Evolutionary conservation across 2,113 vertebrate genomes (phyloP).

Genomic region (Amblyopsis rosae): DNA sequence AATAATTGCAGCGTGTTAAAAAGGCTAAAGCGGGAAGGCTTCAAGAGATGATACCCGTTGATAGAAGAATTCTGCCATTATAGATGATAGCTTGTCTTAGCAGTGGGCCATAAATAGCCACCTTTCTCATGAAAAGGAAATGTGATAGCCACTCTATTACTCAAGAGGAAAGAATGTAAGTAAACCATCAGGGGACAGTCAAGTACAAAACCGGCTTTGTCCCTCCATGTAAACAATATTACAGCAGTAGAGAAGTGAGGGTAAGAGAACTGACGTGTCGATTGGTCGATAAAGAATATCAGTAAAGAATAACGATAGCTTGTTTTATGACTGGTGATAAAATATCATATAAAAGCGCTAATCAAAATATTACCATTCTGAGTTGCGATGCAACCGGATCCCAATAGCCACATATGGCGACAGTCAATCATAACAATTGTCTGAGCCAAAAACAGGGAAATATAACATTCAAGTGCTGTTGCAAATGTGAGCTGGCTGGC

Average conservation of each 20-base stretch:
- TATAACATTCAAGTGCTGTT: slow-evolving; percentile 38
- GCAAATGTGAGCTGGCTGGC: slow-evolving; percentile 36
- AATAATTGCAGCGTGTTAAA: slow-evolving; percentile 67
- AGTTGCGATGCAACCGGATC: slow-evolving; percentile 61
- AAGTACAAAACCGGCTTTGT: slow-evolving; percentile 76
- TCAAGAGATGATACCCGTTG: slow-evolving; percentile 46
- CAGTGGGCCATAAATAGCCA: slow-evolving; percentile 66
- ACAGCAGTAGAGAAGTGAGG: slow-evolving; percentile 46
- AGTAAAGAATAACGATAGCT: slow-evolving; percentile 15
- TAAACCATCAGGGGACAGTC: slow-evolving; percentile 73
- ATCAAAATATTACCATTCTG: slow-evolving; percentile 52
- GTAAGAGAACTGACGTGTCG: slow-evolving; percentile 42
- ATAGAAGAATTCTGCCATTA: slow-evolving; percentile 43
- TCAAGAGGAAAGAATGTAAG: slow-evolving; percentile 76
- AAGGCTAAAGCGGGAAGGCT: slow-evolving; percentile 51
- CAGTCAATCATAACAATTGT: slow-evolving; percentile 65
- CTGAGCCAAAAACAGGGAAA: slow-evolving; percentile 50
- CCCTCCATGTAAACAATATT: slow-evolving; percentile 65
- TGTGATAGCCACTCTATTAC: slow-evolving; percentile 74
- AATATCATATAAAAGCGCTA: slow-evolving; percentile 27
- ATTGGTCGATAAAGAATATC: slow-evolving; percentile 35
- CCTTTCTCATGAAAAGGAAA: slow-evolving; percentile 75
- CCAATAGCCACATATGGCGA: slow-evolving; percentile 67
- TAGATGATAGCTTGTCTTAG: slow-evolving; percentile 59
- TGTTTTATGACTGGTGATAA: slow-evolving; percentile 31